Conservation (phyloP, 2,888 invertebrate genomes). For the Aphidoletes aphidimyza region DNA sequence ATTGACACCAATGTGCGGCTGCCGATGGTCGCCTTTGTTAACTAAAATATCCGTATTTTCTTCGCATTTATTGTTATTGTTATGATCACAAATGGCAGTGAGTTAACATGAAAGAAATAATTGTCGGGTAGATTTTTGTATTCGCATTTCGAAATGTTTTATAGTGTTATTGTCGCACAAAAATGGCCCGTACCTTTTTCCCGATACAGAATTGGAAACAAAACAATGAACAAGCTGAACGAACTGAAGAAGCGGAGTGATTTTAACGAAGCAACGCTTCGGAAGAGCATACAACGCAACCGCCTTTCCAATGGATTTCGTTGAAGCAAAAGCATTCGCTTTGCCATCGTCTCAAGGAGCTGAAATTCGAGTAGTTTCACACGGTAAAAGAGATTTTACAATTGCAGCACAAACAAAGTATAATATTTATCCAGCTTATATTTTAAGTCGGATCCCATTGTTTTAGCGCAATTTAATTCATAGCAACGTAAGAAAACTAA, state of each 20-base stretch:
- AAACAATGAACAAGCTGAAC: background rate
- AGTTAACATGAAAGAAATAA: constrained; percentile 46
- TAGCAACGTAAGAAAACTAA: constrained; percentile 15
- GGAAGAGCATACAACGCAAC: background rate
- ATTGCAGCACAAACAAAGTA: background rate
- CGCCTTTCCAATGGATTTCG: no score
- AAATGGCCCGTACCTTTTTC: background rate
- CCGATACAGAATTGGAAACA: no score
- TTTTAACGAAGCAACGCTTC: constrained; percentile 11
- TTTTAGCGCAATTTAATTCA: constrained; percentile 38
- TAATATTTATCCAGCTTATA: constrained; percentile 44
- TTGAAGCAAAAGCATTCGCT: no score
- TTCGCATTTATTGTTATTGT: constrained; percentile 16
- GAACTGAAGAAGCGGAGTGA: background rate
- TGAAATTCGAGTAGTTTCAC: background rate
- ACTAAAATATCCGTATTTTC: constrained; percentile 6
- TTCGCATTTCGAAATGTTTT: constrained; percentile 5
- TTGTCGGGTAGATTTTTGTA: constrained; percentile 2
- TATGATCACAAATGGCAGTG: constrained; percentile 39
- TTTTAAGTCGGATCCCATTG: constrained; percentile 2
- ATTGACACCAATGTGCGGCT: constrained; percentile 19
- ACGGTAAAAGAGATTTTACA: background rate
- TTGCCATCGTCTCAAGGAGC: background rate
- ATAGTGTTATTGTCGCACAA: background rate
- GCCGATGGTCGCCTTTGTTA: background rate